Evolutionary conservation across 2,113 vertebrate genomes (phyloP).

Genomic region (Neodontobutis hainanensis): DNA sequence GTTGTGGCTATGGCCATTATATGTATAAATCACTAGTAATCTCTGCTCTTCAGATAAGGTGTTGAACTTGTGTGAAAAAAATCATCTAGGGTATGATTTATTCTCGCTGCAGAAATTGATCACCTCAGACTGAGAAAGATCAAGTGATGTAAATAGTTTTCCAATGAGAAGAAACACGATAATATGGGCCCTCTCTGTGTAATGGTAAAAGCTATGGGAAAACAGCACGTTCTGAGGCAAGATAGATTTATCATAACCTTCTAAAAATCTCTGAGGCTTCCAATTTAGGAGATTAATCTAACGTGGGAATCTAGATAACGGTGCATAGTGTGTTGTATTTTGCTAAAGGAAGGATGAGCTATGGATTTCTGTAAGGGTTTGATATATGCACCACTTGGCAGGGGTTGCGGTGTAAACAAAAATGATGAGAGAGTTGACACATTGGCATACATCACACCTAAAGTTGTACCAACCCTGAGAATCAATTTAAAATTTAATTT

Average conservation of each 20-base stretch:
- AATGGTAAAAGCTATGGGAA: conserved; percentile 28
- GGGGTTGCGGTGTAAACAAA: conserved; percentile 69
- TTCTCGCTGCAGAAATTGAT: conserved; percentile 40
- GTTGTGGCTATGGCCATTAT: conserved; percentile 70
- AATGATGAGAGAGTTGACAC: conserved; percentile 69
- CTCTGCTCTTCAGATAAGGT: conserved; percentile 50
- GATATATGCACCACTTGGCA: conserved; percentile 70
- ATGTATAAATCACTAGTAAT: conserved; percentile 71
- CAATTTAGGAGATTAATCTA: conserved; percentile 56
- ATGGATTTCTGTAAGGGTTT: conserved; percentile 64
- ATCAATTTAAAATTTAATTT: conserved; percentile 60
- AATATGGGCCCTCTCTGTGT: conserved; percentile 8
- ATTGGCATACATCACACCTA: conserved; percentile 61
- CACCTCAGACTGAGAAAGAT: conserved; percentile 17
- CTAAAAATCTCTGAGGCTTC: conserved; percentile 26
- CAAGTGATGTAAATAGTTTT: conserved; percentile 44
- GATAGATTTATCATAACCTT: conserved; percentile 54
- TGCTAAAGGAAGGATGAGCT: conserved; percentile 67
- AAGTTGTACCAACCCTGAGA: conserved; percentile 35
- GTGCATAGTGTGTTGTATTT: conserved; percentile 56
- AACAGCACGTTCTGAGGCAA: conserved; percentile 35
- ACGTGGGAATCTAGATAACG: conserved; percentile 48
- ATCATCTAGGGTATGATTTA: conserved; percentile 26
- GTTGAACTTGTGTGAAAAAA: conserved; percentile 7
- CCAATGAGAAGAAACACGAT: conserved; percentile 31